Evolutionary conservation across 2,797 vertebrate species (phyloP), one percentile per base, ranked within the genome.

Genomic region (Ispidina picta): DNA sequence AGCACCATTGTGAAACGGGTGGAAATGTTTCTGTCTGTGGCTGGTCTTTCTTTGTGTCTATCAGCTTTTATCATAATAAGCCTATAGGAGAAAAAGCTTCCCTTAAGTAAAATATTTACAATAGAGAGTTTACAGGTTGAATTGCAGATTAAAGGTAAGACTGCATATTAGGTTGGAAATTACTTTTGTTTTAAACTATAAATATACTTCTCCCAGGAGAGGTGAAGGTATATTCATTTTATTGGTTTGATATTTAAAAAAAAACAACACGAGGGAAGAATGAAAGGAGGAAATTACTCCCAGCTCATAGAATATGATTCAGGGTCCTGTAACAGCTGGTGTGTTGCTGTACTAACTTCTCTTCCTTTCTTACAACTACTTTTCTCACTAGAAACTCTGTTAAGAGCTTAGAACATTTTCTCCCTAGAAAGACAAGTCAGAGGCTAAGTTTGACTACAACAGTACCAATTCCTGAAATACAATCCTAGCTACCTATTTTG

Each of bases 261-360:
- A 31, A 4, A 3, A 1, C 28, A 46, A 0, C n/a, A 55, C 0
- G 3, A 64, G 22, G 54, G 62, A 33, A 60, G 49, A 54, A 37
- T 2, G n/a, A 58, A 49, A 71, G 39, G 29, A 37, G 15, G 18
- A 21, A 43, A 35, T 20, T 29, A n/a, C 28, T 49, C 19, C 56
- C 75, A 63, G 2, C 8, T 46, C 82, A 31, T 21, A 7, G 26
- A 60, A 35, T 0, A 49, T 26, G 33, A 54, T 29, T 8, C 19
- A 70, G 33, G 35, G 15, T 63, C 29, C 68, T 2, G 19, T 23
- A n/a, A 23, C 2, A 48, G 70, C 73, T 66, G 46, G 28, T 25
- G 13, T 0, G 0, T 9, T 51, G 19, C 49, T 31, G 39, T n/a
- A 58, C 39, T 48, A 52, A 64, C 63, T 31, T 23, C 16, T 39